These are phyloP conservation scores for Brachionus rotundiformis DNA, from an alignment of 1,140 invertebrate genomes.

Conservation along the genomic window DNA sequence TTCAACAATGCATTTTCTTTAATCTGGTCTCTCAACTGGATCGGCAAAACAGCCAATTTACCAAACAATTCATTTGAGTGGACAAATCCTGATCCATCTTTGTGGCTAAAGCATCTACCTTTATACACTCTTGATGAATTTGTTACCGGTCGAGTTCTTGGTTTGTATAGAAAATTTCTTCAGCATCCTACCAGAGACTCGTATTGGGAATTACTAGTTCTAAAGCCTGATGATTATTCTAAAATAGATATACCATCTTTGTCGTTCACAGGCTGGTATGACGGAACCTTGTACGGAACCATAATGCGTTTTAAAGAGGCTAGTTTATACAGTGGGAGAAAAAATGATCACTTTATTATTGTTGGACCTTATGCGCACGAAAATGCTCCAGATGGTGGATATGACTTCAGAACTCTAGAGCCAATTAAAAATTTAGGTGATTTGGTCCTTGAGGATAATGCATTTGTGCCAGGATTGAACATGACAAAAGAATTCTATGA, in stretches of 20 bases:
- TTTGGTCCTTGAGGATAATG: background rate
- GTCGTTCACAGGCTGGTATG: constrained; percentile 24
- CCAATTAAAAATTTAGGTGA: background rate
- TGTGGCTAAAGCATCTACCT: constrained; percentile 32
- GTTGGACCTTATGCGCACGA: constrained; percentile 33
- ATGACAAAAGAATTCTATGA: constrained; percentile 19
- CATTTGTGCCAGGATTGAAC: constrained; percentile 10
- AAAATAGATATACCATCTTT: constrained; percentile 6
- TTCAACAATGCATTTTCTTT: background rate
- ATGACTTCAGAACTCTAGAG: background rate
- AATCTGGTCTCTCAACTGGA: background rate
- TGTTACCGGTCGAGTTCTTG: background rate
- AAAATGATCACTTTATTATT: constrained; percentile 18
- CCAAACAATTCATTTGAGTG: background rate
- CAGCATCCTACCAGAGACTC: background rate
- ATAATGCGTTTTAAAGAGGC: background rate
- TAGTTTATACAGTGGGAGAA: background rate
- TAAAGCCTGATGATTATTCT: background rate
- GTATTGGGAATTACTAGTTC: background rate
- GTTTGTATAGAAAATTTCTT: background rate
- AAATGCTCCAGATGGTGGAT: constrained; percentile 17
- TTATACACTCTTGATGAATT: constrained; percentile 13
- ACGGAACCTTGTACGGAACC: background rate
- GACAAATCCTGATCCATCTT: background rate
- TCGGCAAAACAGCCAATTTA: background rate